Conservation (phyloP, 2,113 vertebrate genomes). For the Sturnira hondurensis region DNA sequence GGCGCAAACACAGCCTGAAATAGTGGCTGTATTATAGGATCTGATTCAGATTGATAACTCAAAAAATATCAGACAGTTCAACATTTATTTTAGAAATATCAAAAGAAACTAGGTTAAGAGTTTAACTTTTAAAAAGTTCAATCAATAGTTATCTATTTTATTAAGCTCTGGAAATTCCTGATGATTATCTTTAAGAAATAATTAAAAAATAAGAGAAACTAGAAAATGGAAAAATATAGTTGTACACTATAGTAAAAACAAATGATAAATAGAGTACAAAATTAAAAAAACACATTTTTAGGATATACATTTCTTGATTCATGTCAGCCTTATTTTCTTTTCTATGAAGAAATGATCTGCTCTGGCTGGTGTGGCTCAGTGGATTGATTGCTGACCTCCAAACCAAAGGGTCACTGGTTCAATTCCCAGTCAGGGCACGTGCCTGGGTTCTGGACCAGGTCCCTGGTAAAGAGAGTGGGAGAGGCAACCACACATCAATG, state of each 20-base stretch:
- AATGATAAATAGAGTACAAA: neutral
- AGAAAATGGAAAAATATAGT: neutral
- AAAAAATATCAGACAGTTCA: conserved; percentile 48
- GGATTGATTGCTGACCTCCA: too few relatives aligned
- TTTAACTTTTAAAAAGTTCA: conserved; percentile 32
- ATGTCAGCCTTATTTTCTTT: neutral
- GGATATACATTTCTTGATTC: neutral
- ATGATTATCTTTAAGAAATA: neutral
- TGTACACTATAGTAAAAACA: neutral
- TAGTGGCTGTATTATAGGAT: conserved; percentile 21
- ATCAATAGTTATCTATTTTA: conserved; percentile 22
- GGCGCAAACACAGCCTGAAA: neutral
- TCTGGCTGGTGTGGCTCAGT: too few relatives aligned
- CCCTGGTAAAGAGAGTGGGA: too few relatives aligned
- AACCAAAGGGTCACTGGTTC: too few relatives aligned
- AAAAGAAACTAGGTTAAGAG: conserved; percentile 50
- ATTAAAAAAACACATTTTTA: neutral
- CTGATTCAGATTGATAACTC: conserved; percentile 40
- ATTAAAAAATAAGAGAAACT: neutral
- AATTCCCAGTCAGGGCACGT: too few relatives aligned
- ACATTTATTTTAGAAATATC: conserved; percentile 73
- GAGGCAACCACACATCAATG: too few relatives aligned
- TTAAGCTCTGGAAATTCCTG: neutral
- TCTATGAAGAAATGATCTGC: neutral
- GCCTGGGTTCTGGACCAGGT: too few relatives aligned